Conservation (phyloP, 1,140 invertebrate species). For the Metaphire vulgaris region DNA sequence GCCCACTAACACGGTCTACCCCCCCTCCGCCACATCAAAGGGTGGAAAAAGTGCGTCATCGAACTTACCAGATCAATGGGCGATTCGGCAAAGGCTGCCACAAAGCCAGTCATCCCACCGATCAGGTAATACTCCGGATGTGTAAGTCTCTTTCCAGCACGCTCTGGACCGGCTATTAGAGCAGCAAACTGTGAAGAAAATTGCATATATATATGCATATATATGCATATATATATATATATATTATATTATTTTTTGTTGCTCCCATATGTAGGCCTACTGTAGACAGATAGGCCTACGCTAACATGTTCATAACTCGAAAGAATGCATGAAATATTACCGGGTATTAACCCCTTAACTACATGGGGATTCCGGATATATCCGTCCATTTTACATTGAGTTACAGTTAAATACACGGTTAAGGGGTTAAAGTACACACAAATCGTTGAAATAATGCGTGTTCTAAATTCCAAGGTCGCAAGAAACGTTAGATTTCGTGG, state of each 20-base stretch:
- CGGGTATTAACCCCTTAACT: background rate
- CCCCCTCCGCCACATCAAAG: too few species aligned
- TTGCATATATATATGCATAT: background rate
- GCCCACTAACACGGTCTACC: too few species aligned
- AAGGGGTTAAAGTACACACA: too few species aligned
- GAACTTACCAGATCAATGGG: conserved; percentile 28
- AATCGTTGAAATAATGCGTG: too few species aligned
- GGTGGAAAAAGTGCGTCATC: background rate
- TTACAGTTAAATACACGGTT: too few species aligned
- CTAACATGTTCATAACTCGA: background rate
- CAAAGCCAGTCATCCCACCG: conserved; percentile 24
- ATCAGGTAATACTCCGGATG: conserved; percentile 23
- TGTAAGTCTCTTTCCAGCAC: conserved; percentile 15
- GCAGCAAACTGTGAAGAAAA: conserved; percentile 12
- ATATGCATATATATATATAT: too few species aligned
- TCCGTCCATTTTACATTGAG: background rate
- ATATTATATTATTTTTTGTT: background rate
- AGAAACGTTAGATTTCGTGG: too few species aligned
- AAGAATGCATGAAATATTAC: background rate
- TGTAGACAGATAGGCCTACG: too few species aligned
- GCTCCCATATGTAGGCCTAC: too few species aligned
- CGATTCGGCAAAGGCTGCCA: conserved; percentile 20
- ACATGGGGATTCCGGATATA: background rate
- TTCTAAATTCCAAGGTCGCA: too few species aligned
- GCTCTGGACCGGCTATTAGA: conserved; percentile 14